Base-by-base conservation (phyloP, 2,888 invertebrate species). In the Steromphala cineraria region DNA sequence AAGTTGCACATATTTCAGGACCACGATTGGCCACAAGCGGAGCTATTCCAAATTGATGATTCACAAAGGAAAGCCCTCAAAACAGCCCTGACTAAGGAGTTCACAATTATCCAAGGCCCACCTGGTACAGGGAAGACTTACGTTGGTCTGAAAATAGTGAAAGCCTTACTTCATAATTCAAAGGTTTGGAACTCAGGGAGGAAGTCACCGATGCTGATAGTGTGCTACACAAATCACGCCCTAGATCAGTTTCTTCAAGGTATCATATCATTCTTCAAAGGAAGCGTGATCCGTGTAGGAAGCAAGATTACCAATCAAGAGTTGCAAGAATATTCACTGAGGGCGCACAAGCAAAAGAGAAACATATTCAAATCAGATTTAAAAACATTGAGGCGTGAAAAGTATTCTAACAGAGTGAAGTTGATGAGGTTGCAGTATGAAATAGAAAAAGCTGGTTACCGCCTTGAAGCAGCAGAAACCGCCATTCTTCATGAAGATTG, bases 111-210 rank as follows among this genome's bases (percentile, higher is more conserved):
- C 19, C 93, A 93, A 87, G 92, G 97, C 0, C 97, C 97, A 0
- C 97, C 97, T 0, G 97, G 97, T 2, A 97, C 97, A 0, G 97
- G 97, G 0, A 97, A 97, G 94, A 97, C 97, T 0, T 96, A 95
- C 91, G 92, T 97, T 85, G 97, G 97, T 0, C 93, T 96, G 52
- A 95, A 96, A 94, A 95, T 98, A 19, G 95, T 96, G 0, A 85
- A 90, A 75, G 83, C 95, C 0, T 90, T 97, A 36, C 91, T 97
- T 0, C 92, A 94, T 80, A 97, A 96, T 90, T 82, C 84, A 15
- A 21, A 82, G 0, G 17, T 79, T 3, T 94, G 94, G 94, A 71
- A 82, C 46, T 78, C 21, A 15, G 17, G 19, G 5, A 36, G 36
- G 31, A 19, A 75, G 1, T 80, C 77, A 31, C 93, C 92, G 5